phyloP scores from a whole-genome alignment of 2,888 invertebrate species.

The Megalurothrips usitatus region DNA sequence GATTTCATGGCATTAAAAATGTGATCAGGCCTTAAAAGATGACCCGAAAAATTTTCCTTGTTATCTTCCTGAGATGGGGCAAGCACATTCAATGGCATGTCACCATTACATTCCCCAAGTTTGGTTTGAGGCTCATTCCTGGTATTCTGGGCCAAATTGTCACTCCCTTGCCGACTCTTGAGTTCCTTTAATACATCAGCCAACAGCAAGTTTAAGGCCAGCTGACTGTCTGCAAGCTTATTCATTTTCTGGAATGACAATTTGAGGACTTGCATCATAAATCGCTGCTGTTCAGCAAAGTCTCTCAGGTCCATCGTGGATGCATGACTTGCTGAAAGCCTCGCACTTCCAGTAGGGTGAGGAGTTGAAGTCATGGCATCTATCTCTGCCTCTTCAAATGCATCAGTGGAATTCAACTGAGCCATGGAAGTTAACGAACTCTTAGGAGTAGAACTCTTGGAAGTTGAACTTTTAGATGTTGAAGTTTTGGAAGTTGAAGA shows the following conservation, averaged over 20 bases:
- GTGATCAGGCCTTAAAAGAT: background rate
- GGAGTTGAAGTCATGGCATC: background rate
- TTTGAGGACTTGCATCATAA: background rate
- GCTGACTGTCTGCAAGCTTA: background rate
- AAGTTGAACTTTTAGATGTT: background rate
- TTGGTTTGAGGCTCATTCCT: no score
- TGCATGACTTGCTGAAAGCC: background rate
- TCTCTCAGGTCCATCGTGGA: background rate
- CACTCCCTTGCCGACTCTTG: background rate
- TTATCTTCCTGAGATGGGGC: background rate
- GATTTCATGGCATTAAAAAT: background rate
- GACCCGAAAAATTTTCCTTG: background rate
- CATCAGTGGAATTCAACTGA: background rate
- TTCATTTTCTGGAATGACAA: background rate
- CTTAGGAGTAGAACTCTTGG: background rate
- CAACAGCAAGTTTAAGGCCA: background rate
- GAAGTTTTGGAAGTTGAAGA: background rate
- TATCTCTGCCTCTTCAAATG: background rate
- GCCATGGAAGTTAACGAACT: background rate
- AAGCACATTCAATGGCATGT: background rate
- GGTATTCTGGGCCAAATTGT: background rate
- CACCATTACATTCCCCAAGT: no score
- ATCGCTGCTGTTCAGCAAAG: background rate
- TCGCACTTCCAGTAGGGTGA: background rate
- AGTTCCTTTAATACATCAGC: background rate